Conservation (phyloP, 2,797 vertebrate species). For the Onychomys torridus region DNA sequence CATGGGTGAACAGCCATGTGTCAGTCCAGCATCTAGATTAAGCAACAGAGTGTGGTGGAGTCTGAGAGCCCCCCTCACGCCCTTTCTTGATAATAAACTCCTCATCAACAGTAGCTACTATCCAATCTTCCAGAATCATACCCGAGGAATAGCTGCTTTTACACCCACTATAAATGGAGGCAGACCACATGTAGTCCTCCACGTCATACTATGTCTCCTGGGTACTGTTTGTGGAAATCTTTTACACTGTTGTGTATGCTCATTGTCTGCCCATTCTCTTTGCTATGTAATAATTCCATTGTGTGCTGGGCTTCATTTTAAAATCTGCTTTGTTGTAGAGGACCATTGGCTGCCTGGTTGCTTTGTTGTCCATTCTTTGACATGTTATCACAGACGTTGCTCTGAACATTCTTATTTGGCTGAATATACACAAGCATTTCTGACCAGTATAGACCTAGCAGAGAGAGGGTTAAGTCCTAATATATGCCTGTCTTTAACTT, state of each 20-base stretch:
- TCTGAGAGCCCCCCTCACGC: background rate
- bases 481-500: background rate
- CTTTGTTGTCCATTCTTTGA: background rate
- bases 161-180: background rate
- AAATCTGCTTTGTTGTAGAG: background rate
- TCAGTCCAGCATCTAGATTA: background rate
- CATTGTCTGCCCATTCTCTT: slow-evolving; percentile 10
- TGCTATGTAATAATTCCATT: background rate
- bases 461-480: background rate
- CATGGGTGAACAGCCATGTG: background rate
- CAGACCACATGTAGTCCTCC: background rate
- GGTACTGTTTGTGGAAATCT: background rate
- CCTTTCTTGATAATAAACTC: background rate
- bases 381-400: background rate
- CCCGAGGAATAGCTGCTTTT: background rate
- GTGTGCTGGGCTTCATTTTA: background rate
- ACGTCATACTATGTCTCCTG: background rate
- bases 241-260: background rate
- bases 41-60: background rate
- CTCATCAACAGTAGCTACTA: background rate
- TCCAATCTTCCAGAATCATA: background rate
- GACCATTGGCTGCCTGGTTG: background rate
- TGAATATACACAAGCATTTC: background rate
- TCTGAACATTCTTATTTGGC: slow-evolving; percentile 14
- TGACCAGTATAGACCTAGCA: background rate